These are phyloP conservation scores for Ectemnius cavifrons DNA, from an alignment of 2,888 invertebrate species.

Conservation along the genomic window DNA sequence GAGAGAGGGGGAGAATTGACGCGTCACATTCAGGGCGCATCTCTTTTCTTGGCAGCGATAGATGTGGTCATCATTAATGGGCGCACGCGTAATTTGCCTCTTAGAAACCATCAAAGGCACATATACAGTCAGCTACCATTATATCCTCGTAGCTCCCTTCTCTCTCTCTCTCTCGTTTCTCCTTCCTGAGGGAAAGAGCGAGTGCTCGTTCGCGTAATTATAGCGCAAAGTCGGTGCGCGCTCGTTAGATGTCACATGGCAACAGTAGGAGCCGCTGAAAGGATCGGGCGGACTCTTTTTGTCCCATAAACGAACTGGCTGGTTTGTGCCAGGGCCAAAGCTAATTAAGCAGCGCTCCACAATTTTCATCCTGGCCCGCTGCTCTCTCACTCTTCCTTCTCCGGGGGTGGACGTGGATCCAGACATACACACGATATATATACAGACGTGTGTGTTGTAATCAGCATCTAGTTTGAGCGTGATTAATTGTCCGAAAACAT, in stretches of 20 bases:
- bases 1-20: no score
- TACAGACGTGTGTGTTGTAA: constrained; percentile 51
- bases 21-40: neutral
- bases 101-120: constrained; percentile 46
- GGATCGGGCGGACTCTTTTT: constrained; percentile 18
- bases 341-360: constrained; percentile 53
- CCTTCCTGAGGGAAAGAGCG: no score
- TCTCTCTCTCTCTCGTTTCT: no score
- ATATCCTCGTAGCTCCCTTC: constrained; percentile 8
- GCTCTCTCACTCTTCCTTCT: neutral
- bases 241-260: constrained; percentile 35
- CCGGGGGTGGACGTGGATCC: no score
- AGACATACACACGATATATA: no score
- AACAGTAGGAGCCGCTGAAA: constrained; percentile 29
- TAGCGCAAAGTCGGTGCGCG: constrained; percentile 33
- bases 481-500: constrained; percentile 63
- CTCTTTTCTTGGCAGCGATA: constrained; percentile 22
- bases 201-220: constrained; percentile 45
- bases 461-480: constrained; percentile 62
- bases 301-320: constrained; percentile 30
- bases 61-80: constrained; percentile 42
- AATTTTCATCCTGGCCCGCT: neutral
- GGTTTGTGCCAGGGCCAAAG: constrained; percentile 29
- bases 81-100: constrained; percentile 46
- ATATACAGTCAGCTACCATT: constrained; percentile 20